A percentile compares a stretch with the other conserved stretches of the same genome.
Conservation (phyloP, 2,113 vertebrate genomes). For the Cynoglossus semilaevis region DNA sequence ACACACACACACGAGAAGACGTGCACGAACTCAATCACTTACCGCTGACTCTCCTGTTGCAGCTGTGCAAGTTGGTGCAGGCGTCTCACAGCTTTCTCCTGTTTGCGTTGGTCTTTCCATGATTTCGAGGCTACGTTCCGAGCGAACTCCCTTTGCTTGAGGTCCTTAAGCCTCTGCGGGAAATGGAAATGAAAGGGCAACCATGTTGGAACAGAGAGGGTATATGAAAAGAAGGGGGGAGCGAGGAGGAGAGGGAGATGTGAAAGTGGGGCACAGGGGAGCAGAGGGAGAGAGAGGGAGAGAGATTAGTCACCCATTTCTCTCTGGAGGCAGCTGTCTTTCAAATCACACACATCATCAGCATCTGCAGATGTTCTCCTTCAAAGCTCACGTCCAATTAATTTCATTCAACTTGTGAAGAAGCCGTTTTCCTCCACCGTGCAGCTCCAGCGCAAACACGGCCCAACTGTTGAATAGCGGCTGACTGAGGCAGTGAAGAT, state of each 20-base stretch:
- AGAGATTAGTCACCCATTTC: slow-evolving; percentile 42
- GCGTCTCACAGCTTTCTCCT: slow-evolving; percentile 92
- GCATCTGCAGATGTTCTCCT: slow-evolving; percentile 51
- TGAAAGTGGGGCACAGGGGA: slow-evolving; percentile 24
- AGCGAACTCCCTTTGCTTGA: slow-evolving; percentile 97
- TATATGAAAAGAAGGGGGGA: slow-evolving; percentile 4
- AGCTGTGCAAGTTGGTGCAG: slow-evolving; percentile 92
- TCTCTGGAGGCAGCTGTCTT: slow-evolving; percentile 55
- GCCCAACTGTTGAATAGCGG: slow-evolving; percentile 34
- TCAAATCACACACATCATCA: slow-evolving; percentile 44
- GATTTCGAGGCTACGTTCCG: slow-evolving; percentile 97
- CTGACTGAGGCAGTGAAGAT: slow-evolving; percentile 38
- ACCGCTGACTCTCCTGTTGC: slow-evolving; percentile 88
- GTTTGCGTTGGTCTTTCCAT: slow-evolving; percentile 98
- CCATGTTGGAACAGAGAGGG: slow-evolving; percentile 3
- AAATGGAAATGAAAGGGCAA: slow-evolving; percentile 21
- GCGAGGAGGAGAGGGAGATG: not conserved
- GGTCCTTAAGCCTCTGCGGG: slow-evolving; percentile 91
- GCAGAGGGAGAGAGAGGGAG: slow-evolving; percentile 23
- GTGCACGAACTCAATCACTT: slow-evolving; percentile 53
- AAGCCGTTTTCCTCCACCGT: slow-evolving; percentile 40
- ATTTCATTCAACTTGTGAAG: slow-evolving; percentile 53
- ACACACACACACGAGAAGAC: slow-evolving; percentile 27
- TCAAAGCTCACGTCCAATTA: slow-evolving; percentile 55
- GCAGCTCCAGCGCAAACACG: slow-evolving; percentile 53